A percentile compares a stretch with the other conserved stretches of the same genome.
These are phyloP conservation scores for Panthera tigris DNA, from an alignment of 2,113 vertebrate genomes.

Conservation along the genomic window DNA sequence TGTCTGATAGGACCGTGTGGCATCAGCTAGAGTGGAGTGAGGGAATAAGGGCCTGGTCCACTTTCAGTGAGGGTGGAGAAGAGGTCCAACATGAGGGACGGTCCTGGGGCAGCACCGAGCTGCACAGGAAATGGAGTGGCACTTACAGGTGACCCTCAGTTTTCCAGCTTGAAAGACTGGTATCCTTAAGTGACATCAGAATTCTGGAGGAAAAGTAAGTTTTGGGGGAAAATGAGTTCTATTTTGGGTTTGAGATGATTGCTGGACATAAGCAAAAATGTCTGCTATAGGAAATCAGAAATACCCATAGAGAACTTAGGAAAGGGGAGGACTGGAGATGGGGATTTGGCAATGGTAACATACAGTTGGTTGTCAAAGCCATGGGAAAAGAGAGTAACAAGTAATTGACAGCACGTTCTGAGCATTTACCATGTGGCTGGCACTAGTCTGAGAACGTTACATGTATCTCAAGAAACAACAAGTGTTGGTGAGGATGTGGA, in stretches of 20 bases:
- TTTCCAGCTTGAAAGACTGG: constrained; percentile 19
- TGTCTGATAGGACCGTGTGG: not conserved
- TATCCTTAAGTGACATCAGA: not conserved
- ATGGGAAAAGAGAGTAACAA: not conserved
- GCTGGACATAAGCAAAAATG: not conserved
- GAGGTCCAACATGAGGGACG: not conserved
- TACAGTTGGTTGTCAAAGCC: not conserved
- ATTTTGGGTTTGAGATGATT: not conserved
- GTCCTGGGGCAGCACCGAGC: not conserved
- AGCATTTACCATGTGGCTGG: not conserved
- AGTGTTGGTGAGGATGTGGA: not conserved
- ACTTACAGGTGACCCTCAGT: not conserved
- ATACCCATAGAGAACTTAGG: not conserved
- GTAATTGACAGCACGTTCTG: not conserved
- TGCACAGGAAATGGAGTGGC: not conserved
- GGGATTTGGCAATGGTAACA: not conserved
- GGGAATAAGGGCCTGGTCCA: too few relatives aligned
- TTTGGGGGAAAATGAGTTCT: not conserved
- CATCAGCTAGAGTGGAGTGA: not conserved
- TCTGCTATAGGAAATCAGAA: not conserved
- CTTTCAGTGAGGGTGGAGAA: not conserved
- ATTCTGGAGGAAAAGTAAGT: not conserved
- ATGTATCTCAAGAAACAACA: not conserved
- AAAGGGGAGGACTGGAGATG: not conserved
- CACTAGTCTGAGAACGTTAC: not conserved